These are phyloP conservation scores for Adelges cooleyi DNA, from an alignment of 1,140 invertebrate genomes.

Conservation along the genomic window DNA sequence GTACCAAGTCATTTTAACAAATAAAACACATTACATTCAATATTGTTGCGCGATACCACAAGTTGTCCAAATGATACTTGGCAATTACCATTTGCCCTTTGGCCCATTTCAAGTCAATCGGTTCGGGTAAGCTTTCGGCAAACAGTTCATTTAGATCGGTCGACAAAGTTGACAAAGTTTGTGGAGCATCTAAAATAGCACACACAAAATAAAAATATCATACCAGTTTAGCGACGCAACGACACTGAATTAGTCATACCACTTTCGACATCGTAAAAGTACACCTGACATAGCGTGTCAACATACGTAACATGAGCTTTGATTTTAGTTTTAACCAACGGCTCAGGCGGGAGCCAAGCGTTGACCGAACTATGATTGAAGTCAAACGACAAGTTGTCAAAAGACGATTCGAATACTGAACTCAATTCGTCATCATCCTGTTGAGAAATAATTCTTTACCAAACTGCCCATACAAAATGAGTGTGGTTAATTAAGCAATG, in stretches of 20 bases:
- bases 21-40: conserved; percentile 32
- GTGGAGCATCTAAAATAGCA: not conserved
- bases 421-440: conserved; percentile 39
- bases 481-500: too few species aligned
- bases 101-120: conserved; percentile 41
- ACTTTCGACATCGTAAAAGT: not conserved
- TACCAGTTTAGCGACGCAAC: too few species aligned
- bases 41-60: conserved; percentile 44
- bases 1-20: too few species aligned
- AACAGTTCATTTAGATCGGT: not conserved
- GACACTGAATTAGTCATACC: not conserved
- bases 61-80: conserved; percentile 46
- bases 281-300: not conserved
- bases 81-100: conserved; percentile 51
- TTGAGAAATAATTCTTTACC: conserved; percentile 41
- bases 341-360: not conserved
- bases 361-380: not conserved
- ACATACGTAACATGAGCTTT: not conserved
- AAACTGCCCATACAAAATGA: conserved; percentile 39
- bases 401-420: not conserved
- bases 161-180: not conserved
- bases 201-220: too few species aligned
- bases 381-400: not conserved
- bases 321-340: not conserved
- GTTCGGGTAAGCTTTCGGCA: conserved; percentile 36